phyloP scores from a whole-genome alignment of 1,140 invertebrate species.

The Coptotermes formosanus region DNA sequence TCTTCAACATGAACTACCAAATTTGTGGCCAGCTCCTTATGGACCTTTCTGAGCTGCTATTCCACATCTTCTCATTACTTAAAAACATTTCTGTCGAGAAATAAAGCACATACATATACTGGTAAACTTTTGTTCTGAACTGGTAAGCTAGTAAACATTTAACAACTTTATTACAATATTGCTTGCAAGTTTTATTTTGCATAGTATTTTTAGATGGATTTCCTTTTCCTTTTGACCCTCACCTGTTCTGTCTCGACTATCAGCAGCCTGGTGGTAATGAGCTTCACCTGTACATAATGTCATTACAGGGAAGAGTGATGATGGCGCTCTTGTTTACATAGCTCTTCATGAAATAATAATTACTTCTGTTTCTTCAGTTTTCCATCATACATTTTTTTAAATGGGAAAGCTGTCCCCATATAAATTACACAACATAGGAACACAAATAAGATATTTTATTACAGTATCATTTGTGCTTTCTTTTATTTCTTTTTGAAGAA shows the following conservation, averaged over 20 bases:
- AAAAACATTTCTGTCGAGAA: not conserved
- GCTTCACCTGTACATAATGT: not conserved
- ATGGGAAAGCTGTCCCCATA: slow-evolving; percentile 17
- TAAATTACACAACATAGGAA: slow-evolving; percentile 30
- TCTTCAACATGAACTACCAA: not conserved
- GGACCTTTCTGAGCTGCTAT: not conserved
- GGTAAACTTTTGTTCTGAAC: not conserved
- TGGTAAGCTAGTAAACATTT: not conserved
- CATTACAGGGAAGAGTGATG: not conserved
- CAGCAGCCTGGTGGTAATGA: not conserved
- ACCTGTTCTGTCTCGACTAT: not conserved
- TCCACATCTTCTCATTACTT: not conserved
- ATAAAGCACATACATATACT: slow-evolving; percentile 20
- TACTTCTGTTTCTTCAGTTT: not conserved
- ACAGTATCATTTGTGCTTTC: not conserved
- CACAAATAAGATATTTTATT: slow-evolving; percentile 27
- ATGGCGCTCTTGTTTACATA: not conserved
- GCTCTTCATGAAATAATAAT: not conserved
- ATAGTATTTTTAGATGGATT: not conserved
- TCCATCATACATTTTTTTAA: slow-evolving; percentile 1
- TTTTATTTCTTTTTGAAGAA: slow-evolving; percentile 41
- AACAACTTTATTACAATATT: slow-evolving; percentile 15
- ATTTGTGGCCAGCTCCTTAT: not conserved
- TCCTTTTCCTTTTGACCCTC: not conserved
- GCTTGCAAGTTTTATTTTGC: not conserved